phyloP scores from a whole-genome alignment of 2,797 vertebrate species.

The Scleropages formosus region DNA sequence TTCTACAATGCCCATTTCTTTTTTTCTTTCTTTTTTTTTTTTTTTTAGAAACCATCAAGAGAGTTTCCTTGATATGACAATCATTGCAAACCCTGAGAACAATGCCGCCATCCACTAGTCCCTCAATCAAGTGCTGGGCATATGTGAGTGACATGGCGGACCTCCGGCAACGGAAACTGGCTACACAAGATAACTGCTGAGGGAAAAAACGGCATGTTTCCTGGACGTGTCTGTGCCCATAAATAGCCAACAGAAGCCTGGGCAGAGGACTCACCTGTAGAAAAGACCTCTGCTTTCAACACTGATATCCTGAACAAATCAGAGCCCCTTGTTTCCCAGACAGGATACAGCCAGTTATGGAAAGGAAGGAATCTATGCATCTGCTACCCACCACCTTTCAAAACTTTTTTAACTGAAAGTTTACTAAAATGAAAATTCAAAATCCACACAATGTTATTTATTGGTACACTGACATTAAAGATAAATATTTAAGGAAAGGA shows the following conservation, averaged over 20 bases:
- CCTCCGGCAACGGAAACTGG: background rate
- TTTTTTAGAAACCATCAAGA: background rate
- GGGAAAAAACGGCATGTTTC: background rate
- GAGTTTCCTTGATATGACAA: background rate
- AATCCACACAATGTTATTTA: background rate
- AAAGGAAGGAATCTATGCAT: too few relatives aligned
- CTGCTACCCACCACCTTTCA: too few relatives aligned
- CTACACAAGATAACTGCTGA: constrained; percentile 1
- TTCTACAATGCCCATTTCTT: background rate
- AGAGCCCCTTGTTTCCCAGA: too few relatives aligned
- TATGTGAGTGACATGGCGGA: background rate
- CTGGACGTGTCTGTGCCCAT: background rate
- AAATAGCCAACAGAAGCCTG: background rate
- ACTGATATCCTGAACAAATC: background rate
- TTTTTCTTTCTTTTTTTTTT: background rate
- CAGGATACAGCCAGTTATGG: background rate
- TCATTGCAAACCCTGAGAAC: background rate
- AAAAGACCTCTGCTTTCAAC: background rate
- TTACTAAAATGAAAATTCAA: background rate
- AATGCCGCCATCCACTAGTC: background rate
- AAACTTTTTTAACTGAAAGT: background rate
- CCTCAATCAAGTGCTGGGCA: background rate
- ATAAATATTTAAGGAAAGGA: background rate
- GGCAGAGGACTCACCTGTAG: background rate
- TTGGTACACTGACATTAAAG: background rate